Percentiles rank a stretch among this genome's conserved stretches.
Evolutionary conservation across 2,113 vertebrate genomes (phyloP).

Genomic region (Chauna torquata): DNA sequence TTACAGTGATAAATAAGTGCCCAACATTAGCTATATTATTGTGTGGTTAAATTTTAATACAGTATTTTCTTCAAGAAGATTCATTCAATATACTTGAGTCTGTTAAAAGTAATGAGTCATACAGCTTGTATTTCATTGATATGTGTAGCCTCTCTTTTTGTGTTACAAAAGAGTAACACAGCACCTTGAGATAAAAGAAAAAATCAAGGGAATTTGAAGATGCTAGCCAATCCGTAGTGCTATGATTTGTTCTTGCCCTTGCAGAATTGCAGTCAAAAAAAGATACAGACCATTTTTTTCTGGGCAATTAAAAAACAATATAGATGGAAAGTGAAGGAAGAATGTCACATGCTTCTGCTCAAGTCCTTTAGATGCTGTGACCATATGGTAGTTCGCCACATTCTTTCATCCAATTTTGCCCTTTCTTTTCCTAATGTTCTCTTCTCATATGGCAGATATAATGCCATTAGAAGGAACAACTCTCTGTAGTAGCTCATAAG

Average conservation of each 20-base stretch:
- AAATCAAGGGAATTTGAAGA: neutral
- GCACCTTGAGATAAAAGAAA: neutral
- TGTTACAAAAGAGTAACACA: neutral
- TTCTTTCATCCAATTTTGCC: constrained; percentile 2
- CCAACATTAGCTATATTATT: neutral
- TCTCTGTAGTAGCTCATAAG: constrained; percentile 47
- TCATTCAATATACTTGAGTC: neutral
- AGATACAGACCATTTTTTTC: neutral
- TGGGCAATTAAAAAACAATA: neutral
- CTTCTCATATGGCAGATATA: constrained; percentile 10
- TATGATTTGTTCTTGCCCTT: neutral
- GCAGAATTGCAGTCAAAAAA: neutral
- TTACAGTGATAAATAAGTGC: neutral
- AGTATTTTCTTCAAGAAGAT: neutral
- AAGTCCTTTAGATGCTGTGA: neutral
- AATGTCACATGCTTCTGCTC: neutral
- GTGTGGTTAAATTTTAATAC: neutral
- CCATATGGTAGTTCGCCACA: neutral
- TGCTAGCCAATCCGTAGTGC: neutral
- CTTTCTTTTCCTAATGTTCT: constrained; percentile 47
- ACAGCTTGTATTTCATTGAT: neutral
- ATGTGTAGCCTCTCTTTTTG: neutral
- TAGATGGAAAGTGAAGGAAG: neutral
- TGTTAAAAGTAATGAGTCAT: neutral
- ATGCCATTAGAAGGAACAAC: constrained; percentile 37